Conservation (phyloP, 2,797 vertebrate species). For the Chloroceryle amazona region DNA sequence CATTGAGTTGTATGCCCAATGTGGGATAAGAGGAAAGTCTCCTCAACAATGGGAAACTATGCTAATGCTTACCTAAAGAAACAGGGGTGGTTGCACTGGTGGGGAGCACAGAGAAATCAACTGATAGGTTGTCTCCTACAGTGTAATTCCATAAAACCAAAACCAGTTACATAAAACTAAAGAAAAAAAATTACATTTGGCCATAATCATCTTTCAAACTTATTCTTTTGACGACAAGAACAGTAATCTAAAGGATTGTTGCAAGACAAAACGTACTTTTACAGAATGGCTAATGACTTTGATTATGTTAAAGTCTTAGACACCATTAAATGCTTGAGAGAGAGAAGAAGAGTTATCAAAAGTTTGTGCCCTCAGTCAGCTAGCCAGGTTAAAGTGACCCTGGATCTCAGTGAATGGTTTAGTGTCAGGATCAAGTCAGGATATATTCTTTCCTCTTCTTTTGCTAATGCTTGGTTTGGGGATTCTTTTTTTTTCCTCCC, state of each 20-base stretch:
- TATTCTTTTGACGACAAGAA: not conserved
- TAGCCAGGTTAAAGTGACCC: not conserved
- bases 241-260: not conserved
- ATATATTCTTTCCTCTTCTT: not conserved
- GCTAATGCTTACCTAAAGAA: not conserved
- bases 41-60: not conserved
- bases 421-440: not conserved
- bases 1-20: not conserved
- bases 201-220: not conserved
- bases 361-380: not conserved
- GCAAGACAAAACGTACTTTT: not conserved
- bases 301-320: not conserved
- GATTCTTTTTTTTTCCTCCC: not conserved
- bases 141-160: not conserved
- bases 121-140: not conserved
- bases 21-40: not conserved
- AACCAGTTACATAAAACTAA: not conserved
- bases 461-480: not conserved
- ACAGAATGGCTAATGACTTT: not conserved
- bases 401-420: not conserved
- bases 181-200: not conserved
- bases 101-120: not conserved
- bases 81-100: not conserved
- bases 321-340: not conserved
- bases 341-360: not conserved